These are phyloP conservation scores for Pongo abelii DNA, from an alignment of 2,113 vertebrate genomes.

Conservation along the genomic window DNA sequence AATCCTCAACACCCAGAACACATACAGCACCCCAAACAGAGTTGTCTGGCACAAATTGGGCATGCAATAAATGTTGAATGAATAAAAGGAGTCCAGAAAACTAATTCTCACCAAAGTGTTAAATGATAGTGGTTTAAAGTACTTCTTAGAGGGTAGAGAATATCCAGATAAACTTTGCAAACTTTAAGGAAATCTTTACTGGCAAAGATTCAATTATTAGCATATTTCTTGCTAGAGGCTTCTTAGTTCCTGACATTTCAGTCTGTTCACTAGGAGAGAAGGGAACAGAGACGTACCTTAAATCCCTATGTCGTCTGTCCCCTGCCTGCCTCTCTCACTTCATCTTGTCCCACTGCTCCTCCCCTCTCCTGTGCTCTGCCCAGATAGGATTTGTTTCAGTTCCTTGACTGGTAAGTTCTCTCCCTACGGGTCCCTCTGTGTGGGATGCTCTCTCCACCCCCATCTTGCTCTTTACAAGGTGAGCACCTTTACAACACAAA, in stretches of 20 bases:
- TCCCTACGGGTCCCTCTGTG: neutral
- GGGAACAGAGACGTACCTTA: neutral
- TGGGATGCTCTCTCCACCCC: neutral
- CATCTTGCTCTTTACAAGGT: neutral
- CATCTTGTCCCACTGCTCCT: neutral
- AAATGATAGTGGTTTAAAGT: neutral
- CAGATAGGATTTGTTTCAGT: neutral
- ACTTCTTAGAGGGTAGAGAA: neutral
- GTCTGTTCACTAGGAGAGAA: neutral
- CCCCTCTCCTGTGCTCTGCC: neutral
- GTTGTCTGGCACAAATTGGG: neutral
- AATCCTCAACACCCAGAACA: neutral
- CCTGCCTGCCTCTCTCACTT: neutral
- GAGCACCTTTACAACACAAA: neutral
- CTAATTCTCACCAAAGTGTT: neutral
- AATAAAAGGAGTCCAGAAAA: neutral
- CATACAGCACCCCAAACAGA: fast-evolving
- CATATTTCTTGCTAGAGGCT: neutral
- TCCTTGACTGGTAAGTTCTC: neutral
- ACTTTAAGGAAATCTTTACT: neutral
- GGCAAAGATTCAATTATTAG: neutral
- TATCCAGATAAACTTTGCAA: neutral
- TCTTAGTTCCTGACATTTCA: neutral
- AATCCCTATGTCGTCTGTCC: neutral
- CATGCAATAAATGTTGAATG: neutral